A percentile compares a stretch with the other conserved stretches of the same genome.
Conservation (phyloP, 2,888 invertebrate species). For the Calameuta idolon region DNA sequence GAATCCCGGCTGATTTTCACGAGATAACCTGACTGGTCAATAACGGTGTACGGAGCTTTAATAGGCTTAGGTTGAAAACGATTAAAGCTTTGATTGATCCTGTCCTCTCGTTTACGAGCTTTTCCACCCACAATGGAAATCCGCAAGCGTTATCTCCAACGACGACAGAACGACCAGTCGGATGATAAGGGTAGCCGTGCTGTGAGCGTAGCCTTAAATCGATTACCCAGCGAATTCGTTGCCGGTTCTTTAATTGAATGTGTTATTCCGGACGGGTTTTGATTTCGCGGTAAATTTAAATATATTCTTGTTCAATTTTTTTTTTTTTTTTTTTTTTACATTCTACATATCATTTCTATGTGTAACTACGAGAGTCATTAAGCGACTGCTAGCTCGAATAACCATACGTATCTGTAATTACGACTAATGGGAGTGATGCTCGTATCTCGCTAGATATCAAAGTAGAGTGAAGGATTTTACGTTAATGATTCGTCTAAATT, state of each 20-base stretch:
- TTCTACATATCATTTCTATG: background rate
- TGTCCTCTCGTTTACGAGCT: background rate
- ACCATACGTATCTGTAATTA: background rate
- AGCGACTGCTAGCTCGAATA: background rate
- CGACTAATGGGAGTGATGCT: background rate
- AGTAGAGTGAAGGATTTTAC: background rate
- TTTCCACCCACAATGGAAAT: background rate
- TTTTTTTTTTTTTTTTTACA: background rate
- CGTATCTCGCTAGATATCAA: background rate
- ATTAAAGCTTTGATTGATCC: slow-evolving; percentile 8
- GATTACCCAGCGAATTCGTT: background rate
- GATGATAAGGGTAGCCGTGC: background rate
- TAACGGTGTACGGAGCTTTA: background rate
- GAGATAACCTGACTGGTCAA: background rate
- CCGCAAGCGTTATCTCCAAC: background rate
- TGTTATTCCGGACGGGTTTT: background rate
- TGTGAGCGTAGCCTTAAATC: background rate
- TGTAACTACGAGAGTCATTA: background rate
- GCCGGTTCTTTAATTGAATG: background rate
- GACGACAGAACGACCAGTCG: background rate
- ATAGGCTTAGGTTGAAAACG: background rate
- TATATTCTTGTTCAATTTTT: background rate
- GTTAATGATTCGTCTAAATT: background rate
- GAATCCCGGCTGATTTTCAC: background rate
- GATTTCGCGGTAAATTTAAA: background rate